Evolutionary conservation across 2,888 invertebrate species (phyloP).

Genomic region (Nipponacmea schrenckii): DNA sequence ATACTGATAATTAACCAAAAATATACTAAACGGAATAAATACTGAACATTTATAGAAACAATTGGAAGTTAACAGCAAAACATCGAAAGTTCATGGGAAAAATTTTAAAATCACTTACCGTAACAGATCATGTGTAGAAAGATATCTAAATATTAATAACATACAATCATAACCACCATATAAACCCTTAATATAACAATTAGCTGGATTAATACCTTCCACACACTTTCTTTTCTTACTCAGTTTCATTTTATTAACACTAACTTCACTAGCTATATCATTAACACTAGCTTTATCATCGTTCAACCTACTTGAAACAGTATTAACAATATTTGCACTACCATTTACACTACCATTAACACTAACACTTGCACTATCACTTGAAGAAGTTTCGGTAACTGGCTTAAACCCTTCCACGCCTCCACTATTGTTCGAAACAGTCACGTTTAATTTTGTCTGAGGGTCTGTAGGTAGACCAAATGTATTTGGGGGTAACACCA

Average conservation of each 20-base stretch:
- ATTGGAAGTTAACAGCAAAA: too few species aligned
- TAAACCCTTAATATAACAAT: slow-evolving; percentile 47
- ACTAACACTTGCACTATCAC: slow-evolving; percentile 17
- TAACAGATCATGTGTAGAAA: slow-evolving; percentile 48
- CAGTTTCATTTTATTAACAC: neutral
- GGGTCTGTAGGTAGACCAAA: slow-evolving; percentile 44
- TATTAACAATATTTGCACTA: neutral
- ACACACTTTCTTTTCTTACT: neutral
- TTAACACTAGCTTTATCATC: too few species aligned
- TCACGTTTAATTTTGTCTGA: slow-evolving; percentile 38
- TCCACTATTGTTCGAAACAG: slow-evolving; percentile 37
- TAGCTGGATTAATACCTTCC: slow-evolving; percentile 15
- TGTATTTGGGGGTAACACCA: slow-evolving; percentile 59
- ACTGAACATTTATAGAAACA: too few species aligned
- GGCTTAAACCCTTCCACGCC: slow-evolving; percentile 6
- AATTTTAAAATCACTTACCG: slow-evolving; percentile 40
- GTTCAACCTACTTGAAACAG: too few species aligned
- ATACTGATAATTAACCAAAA: too few species aligned
- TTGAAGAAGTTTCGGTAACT: neutral
- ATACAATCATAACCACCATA: slow-evolving; percentile 58
- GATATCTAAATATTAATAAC: slow-evolving; percentile 51
- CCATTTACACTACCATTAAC: slow-evolving; percentile 19
- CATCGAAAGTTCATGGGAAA: neutral
- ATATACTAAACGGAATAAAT: too few species aligned
- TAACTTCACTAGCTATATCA: neutral